Evolutionary conservation across 2,888 invertebrate genomes (phyloP), one percentile per base, ranked within the genome.

Genomic region (Lasius platythorax): DNA sequence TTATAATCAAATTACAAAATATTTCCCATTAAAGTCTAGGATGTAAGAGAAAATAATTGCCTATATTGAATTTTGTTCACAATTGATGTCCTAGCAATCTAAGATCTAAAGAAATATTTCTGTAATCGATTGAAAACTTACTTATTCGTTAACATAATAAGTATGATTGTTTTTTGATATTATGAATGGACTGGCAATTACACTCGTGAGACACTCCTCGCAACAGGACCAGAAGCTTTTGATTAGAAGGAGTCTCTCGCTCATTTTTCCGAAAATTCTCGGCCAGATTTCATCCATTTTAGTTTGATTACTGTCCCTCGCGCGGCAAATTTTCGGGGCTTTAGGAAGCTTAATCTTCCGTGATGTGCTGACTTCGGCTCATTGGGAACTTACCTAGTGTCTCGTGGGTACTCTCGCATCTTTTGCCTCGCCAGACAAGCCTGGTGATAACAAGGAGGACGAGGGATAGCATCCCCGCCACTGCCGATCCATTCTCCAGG

Each of bases 341-440:
- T 82, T 56, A 30, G 58, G 46, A 82, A 91, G 88, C 90, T 93
- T 92, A 92, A 93, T 92, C 91, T 93, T 91, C 86, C 89, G 84
- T 89, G 91, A 91, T 91, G 89, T 91, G 92, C 93, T 92, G 93
- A 93, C 92, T 92, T 90, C 85, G 90, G 87, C 87, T 85, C 85
- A 67, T 70, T 75, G 82, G 87, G 85, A 90, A 87, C 82, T 88
- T 89, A 88, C 79, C 84, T 84, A 85, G 87, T 46, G 91, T 91
- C 91, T 90, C 91, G 66, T 86, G 91, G 90, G 89, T 87, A 83
- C 85, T 86, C 82, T 88, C 82, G 84, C 85, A 82, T 89, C 86
- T 88, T 90, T 89, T 78, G 88, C 83, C 82, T 85, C 64, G 85
- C 58, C 46, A 76, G 85, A 82, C 66, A 72, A 84, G 76, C 85